These are phyloP conservation scores for Rosalia funebris DNA, from an alignment of 2,888 invertebrate genomes.

Conservation along the genomic window DNA sequence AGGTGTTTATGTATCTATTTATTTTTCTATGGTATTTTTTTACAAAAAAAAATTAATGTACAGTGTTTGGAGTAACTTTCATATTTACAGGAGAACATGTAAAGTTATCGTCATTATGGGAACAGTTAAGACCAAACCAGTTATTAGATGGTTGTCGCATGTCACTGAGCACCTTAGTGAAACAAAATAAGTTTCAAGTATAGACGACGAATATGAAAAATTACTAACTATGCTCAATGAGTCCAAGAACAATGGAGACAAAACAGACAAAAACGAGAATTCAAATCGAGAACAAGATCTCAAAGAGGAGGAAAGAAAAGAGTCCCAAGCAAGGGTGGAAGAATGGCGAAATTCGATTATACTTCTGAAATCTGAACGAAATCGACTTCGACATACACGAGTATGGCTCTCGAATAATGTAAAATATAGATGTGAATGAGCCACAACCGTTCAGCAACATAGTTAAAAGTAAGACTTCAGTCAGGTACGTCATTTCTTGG, in stretches of 20 bases:
- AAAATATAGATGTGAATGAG: conserved; percentile 49
- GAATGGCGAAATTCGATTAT: conserved; percentile 71
- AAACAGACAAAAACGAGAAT: not conserved
- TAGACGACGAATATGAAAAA: conserved; percentile 31
- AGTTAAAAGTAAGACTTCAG: conserved; percentile 63
- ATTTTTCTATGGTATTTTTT: too few relatives aligned
- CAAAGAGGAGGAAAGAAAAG: conserved; percentile 61
- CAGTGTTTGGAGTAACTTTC: too few relatives aligned
- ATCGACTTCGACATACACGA: conserved; percentile 71
- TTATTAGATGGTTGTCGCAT: too few relatives aligned
- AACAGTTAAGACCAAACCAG: too few relatives aligned
- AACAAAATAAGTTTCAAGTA: too few relatives aligned
- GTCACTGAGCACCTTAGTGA: too few relatives aligned
- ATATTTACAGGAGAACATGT: too few relatives aligned
- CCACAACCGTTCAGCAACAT: conserved; percentile 65
- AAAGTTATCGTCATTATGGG: too few relatives aligned
- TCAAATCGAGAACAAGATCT: conserved; percentile 49
- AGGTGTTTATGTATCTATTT: too few relatives aligned
- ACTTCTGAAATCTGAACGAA: conserved; percentile 65
- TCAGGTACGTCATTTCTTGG: conserved; percentile 73
- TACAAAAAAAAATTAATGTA: too few relatives aligned
- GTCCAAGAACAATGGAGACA: conserved; percentile 2
- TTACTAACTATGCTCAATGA: conserved; percentile 18
- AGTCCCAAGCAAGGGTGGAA: conserved; percentile 59
- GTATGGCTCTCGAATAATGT: conserved; percentile 68